A percentile compares a stretch with the other conserved stretches of the same genome.
Conservation (phyloP, 2,888 invertebrate genomes). For the Elaeidobius kamerunicus region DNA sequence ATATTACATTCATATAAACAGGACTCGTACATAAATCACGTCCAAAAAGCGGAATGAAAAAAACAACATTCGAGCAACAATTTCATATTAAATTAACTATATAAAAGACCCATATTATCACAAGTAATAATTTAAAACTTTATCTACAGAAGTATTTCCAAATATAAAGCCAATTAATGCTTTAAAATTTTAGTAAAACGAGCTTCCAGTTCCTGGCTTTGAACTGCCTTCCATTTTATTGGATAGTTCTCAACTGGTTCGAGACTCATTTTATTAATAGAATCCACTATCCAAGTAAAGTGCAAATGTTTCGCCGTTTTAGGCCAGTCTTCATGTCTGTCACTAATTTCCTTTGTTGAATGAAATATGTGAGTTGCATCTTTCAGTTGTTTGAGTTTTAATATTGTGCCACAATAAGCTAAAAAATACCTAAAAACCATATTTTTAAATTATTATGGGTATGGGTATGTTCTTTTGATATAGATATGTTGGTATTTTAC, state of each 20-base stretch:
- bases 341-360: constrained; percentile 36
- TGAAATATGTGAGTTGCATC: constrained; percentile 49
- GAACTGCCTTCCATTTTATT: constrained; percentile 34
- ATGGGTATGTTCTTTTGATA: too few relatives aligned
- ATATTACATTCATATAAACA: too few relatives aligned
- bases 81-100: too few relatives aligned
- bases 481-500: too few relatives aligned
- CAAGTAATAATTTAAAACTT: too few relatives aligned
- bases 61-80: too few relatives aligned
- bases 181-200: constrained; percentile 12
- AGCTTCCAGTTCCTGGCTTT: not conserved
- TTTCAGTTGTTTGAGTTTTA: constrained; percentile 38
- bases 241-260: constrained; percentile 42
- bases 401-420: constrained; percentile 57
- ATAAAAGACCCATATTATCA: too few relatives aligned
- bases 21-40: too few relatives aligned
- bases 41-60: too few relatives aligned
- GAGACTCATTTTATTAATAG: constrained; percentile 42
- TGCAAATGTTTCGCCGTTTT: constrained; percentile 44
- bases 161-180: not conserved
- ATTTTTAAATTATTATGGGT: too few relatives aligned
- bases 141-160: too few relatives aligned
- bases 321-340: constrained; percentile 36
- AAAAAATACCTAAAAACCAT: constrained; percentile 61
- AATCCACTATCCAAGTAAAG: constrained; percentile 50